Evolutionary conservation across 1,140 invertebrate genomes (phyloP).

Genomic region (Potamilus streckersoni): DNA sequence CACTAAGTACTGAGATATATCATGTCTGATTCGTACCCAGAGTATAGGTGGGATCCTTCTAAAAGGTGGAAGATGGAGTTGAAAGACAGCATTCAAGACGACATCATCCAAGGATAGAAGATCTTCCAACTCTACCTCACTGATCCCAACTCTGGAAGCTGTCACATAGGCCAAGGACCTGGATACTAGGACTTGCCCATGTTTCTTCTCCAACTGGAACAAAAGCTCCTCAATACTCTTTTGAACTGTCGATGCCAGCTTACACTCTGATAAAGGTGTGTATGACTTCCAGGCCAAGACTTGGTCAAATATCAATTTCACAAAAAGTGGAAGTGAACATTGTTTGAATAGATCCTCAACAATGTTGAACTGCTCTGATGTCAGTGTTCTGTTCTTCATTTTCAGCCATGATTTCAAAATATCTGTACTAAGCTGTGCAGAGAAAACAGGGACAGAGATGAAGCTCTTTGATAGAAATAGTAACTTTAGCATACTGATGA

Average conservation of each 20-base stretch:
- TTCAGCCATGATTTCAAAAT: slow-evolving; percentile 52
- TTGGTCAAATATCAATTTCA: slow-evolving; percentile 54
- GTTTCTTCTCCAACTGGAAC: slow-evolving; percentile 46
- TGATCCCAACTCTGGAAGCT: slow-evolving; percentile 45
- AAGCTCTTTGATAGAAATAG: slow-evolving; percentile 71
- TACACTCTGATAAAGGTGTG: slow-evolving; percentile 29
- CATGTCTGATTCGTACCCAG: slow-evolving; percentile 45
- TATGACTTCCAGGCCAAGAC: slow-evolving; percentile 53
- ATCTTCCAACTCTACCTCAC: slow-evolving; percentile 58
- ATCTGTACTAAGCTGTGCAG: slow-evolving; percentile 35
- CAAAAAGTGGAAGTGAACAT: slow-evolving; percentile 56
- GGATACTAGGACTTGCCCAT: slow-evolving; percentile 46
- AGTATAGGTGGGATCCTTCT: slow-evolving; percentile 54
- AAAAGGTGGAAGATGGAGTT: slow-evolving; percentile 61
- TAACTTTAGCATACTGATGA: slow-evolving; percentile 69
- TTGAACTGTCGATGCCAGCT: slow-evolving; percentile 72
- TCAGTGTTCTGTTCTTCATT: slow-evolving; percentile 39
- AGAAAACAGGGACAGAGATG: slow-evolving; percentile 41
- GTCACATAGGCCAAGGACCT: slow-evolving; percentile 72
- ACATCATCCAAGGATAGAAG: slow-evolving; percentile 56
- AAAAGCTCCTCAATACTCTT: slow-evolving; percentile 91
- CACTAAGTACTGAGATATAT: slow-evolving; percentile 60
- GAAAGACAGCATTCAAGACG: slow-evolving; percentile 57
- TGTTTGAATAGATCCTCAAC: slow-evolving; percentile 45
- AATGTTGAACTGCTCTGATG: slow-evolving; percentile 41